Evolutionary conservation across 2,113 vertebrate species (phyloP), one percentile per base, ranked within the genome.

Genomic region (Odontophorus gujanensis): DNA sequence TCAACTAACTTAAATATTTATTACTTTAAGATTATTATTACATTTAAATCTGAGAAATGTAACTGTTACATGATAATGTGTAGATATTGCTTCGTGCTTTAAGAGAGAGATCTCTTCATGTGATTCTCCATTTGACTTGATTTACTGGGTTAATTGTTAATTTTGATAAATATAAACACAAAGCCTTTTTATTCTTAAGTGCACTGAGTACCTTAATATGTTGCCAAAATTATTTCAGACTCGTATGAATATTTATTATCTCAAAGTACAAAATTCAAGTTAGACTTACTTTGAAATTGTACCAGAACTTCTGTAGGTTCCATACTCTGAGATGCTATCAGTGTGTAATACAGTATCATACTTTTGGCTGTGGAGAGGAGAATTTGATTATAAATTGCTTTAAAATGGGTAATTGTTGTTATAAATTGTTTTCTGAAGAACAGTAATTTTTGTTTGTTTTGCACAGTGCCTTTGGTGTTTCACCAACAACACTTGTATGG

Each of bases 401-500:
- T 53, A 17, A 28, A 30, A 30, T 30, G 28, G 25, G 17, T 28
- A 51, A 26, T 51, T 51, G 51, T 36, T 7, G 51, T 36, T 7
- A 5, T 67, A 65, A 47, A 63, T 22, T 74, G 42, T 1, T 81
- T 71, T 76, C 24, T 83, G 36, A 74, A 73, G 51, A 85, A 65
- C 0, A 65, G 4, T 93, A 66, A 66, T 51, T 81, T 17, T n/a
- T 80, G 11, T 40, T 26, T 85, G 48, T 63, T 92, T 68, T 84
- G 3, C 53, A 11, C 95, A 99, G 99, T 99, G 99, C 95, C 97
- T 99, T 81, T 99, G 98, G 98, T 99, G 98, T 96, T 95, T 96
- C 8, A 93, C 96, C 82, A 98, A 98, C 91, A 95, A 95, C 69
- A 98, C 98, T 13, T 99, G 99, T 89, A 87, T 97, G 13, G 97